A percentile compares a stretch with the other conserved stretches of the same genome.
phyloP scores from a whole-genome alignment of 2,888 invertebrate species.

The Ptilodon capucinus region DNA sequence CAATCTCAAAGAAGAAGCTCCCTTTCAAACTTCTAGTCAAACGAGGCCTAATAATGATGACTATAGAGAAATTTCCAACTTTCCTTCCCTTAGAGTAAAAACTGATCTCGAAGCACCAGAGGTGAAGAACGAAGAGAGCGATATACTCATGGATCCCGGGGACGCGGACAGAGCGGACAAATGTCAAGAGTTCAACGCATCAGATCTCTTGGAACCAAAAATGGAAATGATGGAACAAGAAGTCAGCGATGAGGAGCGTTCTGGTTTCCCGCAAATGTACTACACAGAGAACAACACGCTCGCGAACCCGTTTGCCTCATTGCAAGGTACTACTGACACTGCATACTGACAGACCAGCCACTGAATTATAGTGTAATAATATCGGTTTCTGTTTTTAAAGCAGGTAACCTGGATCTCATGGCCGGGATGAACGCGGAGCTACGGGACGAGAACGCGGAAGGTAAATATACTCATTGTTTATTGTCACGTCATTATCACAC shows the following conservation, averaged over 20 bases:
- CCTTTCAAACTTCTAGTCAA: constrained; percentile 82
- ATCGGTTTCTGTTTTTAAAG: constrained; percentile 5
- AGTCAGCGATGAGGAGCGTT: constrained; percentile 86
- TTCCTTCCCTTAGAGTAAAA: constrained; percentile 78
- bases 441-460: constrained; percentile 74
- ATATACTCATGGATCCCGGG: constrained; percentile 74
- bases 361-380: not conserved
- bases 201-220: constrained; percentile 85
- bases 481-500: constrained; percentile 73
- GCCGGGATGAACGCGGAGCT: constrained; percentile 69
- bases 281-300: constrained; percentile 72
- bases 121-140: constrained; percentile 77
- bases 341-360: not conserved
- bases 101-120: constrained; percentile 81
- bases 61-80: constrained; percentile 77
- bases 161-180: constrained; percentile 69
- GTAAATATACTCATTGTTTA: constrained; percentile 62
- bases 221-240: constrained; percentile 87
- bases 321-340: constrained; percentile 57
- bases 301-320: constrained; percentile 75
- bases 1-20: constrained; percentile 81
- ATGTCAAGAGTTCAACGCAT: constrained; percentile 72
- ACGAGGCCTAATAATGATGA: constrained; percentile 82
- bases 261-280: constrained; percentile 68
- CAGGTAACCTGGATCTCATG: constrained; percentile 79